A percentile compares a stretch with the other conserved stretches of the same genome.
Conservation (phyloP, 2,888 invertebrate genomes). For the Gnatocerus cornutus region DNA sequence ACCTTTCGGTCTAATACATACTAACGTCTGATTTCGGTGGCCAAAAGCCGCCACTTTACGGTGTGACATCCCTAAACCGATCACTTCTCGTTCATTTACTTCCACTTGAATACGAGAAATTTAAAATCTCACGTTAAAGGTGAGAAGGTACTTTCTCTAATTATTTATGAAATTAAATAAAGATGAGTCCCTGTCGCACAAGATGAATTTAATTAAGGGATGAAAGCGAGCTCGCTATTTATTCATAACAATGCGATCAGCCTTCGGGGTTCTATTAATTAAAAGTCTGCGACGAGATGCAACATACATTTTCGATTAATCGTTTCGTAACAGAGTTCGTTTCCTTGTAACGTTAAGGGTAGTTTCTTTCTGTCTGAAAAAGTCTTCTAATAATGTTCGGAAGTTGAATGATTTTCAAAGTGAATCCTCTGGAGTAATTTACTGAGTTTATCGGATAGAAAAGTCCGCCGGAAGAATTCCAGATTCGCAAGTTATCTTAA, state of each 20-base stretch:
- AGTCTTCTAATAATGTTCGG: not conserved
- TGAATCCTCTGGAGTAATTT: slow-evolving; percentile 19
- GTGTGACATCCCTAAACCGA: not conserved
- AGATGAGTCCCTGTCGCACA: not conserved
- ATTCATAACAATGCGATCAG: slow-evolving; percentile 6
- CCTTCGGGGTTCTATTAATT: slow-evolving; percentile 3
- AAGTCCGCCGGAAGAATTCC: slow-evolving; percentile 1
- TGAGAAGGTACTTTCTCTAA: not conserved
- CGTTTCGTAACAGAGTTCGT: not conserved
- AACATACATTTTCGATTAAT: not conserved
- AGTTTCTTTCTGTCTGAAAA: not conserved
- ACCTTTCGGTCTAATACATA: not conserved
- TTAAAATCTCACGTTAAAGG: not conserved
- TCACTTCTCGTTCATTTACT: not conserved
- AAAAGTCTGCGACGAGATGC: not conserved
- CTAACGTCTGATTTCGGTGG: not conserved
- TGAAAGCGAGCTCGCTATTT: slow-evolving; percentile 1
- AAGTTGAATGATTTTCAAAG: not conserved
- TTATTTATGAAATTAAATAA: slow-evolving; percentile 8
- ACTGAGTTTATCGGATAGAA: slow-evolving; percentile 11
- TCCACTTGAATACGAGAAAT: no score
- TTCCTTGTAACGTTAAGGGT: not conserved
- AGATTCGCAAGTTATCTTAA: not conserved
- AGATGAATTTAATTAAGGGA: slow-evolving; percentile 5
- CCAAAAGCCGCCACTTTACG: not conserved